phyloP scores from a whole-genome alignment of 2,888 invertebrate species.

The Stenolophus ochropezus region DNA sequence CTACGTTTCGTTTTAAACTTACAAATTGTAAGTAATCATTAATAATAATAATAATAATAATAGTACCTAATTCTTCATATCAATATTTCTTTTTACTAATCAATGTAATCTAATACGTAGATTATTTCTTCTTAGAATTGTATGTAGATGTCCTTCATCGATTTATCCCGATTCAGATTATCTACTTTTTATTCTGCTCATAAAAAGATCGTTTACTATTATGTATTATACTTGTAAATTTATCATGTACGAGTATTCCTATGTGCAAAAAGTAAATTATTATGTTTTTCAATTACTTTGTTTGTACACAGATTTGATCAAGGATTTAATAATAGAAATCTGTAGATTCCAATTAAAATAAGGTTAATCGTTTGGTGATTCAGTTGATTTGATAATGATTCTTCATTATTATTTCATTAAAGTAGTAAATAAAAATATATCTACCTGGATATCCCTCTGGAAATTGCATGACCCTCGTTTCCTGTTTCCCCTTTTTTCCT shows the following conservation, averaged over 20 bases:
- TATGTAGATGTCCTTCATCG: conserved; percentile 32
- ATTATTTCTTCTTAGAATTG: conserved; percentile 16
- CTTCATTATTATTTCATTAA: not conserved
- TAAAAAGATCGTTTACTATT: conserved; percentile 17
- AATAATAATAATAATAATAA: too few relatives aligned
- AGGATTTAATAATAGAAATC: not conserved
- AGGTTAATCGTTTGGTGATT: not conserved
- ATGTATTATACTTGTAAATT: conserved; percentile 32
- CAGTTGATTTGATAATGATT: not conserved
- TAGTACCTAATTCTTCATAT: too few relatives aligned
- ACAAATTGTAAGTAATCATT: too few relatives aligned
- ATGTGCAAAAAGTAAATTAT: conserved; percentile 1
- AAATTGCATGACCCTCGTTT: conserved; percentile 78
- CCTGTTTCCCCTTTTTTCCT: conserved; percentile 76
- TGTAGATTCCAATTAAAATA: not conserved
- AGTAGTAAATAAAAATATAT: not conserved
- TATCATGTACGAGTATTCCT: conserved; percentile 9
- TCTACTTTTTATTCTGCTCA: conserved; percentile 1
- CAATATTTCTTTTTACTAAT: not conserved
- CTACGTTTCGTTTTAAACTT: too few relatives aligned
- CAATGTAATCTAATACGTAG: conserved; percentile 5
- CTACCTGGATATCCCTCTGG: conserved; percentile 82
- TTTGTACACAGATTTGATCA: conserved; percentile 19
- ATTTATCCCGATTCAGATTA: conserved; percentile 18
- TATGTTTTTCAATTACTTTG: conserved; percentile 3